These are phyloP conservation scores for Cecidostiba fungosa DNA, from an alignment of 2,888 invertebrate genomes.

Conservation along the genomic window DNA sequence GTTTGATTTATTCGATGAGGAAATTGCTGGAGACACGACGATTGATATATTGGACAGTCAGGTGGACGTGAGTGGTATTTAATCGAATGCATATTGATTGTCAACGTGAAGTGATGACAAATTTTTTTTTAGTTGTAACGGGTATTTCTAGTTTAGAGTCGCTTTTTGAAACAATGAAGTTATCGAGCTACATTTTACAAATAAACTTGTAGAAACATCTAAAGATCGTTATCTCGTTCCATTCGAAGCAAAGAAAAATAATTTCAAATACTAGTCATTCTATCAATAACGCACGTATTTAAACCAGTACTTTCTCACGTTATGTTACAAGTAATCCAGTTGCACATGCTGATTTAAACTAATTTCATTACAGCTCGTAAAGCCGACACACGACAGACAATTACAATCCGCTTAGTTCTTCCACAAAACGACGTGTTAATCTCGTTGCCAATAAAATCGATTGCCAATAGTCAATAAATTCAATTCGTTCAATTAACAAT, in stretches of 20 bases:
- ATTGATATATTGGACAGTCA: background rate
- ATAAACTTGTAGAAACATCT: background rate
- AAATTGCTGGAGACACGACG: background rate
- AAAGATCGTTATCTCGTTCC: too few species aligned
- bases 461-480: background rate
- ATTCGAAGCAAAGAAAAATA: background rate
- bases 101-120: background rate
- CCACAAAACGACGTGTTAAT: background rate
- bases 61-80: background rate
- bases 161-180: too few species aligned
- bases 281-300: too few species aligned
- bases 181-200: too few species aligned
- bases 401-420: background rate
- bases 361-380: background rate
- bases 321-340: background rate
- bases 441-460: background rate
- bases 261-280: too few species aligned
- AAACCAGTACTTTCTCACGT: background rate
- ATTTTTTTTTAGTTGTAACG: too few species aligned
- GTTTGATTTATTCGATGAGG: slow-evolving; percentile 23
- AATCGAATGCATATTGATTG: background rate
- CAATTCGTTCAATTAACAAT: background rate
- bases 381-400: background rate
- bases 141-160: too few species aligned
- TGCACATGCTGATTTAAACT: background rate